Base-by-base conservation (phyloP, 2,888 invertebrate species). In the Thelaira solivaga region DNA sequence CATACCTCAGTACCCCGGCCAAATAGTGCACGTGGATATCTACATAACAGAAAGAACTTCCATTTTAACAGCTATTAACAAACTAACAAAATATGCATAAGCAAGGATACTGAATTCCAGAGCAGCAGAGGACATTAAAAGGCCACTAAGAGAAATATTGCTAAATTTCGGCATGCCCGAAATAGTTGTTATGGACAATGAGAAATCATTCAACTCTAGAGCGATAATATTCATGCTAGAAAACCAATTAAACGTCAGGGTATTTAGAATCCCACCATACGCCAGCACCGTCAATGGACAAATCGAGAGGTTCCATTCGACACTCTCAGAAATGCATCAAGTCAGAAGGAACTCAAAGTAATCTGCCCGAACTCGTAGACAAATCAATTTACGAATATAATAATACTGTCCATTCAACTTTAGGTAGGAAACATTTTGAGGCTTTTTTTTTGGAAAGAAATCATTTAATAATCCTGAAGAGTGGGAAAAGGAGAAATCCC, bases 261-360 rank as follows among this genome's bases (percentile, higher is more conserved):
- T 80, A 16, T 22, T 72, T 13, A 73, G 13, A 68, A 79, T 62
- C n/a, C 67, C 78, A 18, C 78, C 79, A 29, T 76, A 81, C 31
- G 16, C 64, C 5, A 71, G 65, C 43, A 61, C 71, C 4, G 71
- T 51, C 7, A 76, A 76, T 43, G 72, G 39, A n/a, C n/a, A n/a
- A n/a, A n/a, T n/a, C n/a, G n/a, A n/a, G n/a, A 64, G 76, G 8
- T 81, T 81, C 18, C 80, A 81, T 61, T 80, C 73, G 11, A 81
- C 80, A 2, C 49, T 81, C 24, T 55, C 4, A 26, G 6, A 26
- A 6, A 26, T 26, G 26, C 26, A 26, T 26, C 26, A 26, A 6
- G 26, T 26, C 26, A 6, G 26, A 26, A 26, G 26, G 26, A 26
- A 26, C 26, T 6, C 26, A 26, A 26, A 6, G 26, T 26, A 26